Base-by-base conservation (phyloP, 1,140 invertebrate genomes). In the Drosophila dunni region DNA sequence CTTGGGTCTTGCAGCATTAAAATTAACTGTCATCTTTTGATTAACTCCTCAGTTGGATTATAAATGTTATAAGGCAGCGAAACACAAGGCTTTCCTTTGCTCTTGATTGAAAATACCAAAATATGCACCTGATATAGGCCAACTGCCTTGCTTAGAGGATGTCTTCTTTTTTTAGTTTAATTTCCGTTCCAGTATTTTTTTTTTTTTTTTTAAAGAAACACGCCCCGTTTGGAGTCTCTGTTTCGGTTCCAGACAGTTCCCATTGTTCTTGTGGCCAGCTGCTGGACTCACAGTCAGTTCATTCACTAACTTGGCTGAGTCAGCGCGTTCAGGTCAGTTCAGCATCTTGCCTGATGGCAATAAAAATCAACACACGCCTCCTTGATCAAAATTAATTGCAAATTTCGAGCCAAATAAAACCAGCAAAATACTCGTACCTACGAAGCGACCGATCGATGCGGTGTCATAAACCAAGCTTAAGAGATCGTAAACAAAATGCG, bases 401-500 rank as follows among this genome's bases (percentile, higher is more conserved):
- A 86, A 86, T 82, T 88, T 76, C 46, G 62, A 34, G 72, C 46
- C 61, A 64, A 69, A 67, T 45, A 78, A 57, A 78, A 69, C 50
- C 69, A 51, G 33, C 79, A 66, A 51, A 70, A 62, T 46, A n/a
- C n/a, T n/a, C n/a, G n/a, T n/a, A 29, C 6, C 24, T 0, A 29
- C 33, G 4, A 76, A 75, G 46, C 81, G 81, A 86, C 88, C 76
- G 79, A 86, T 86, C 76, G 79, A 76, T 63, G 53, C 79, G 68
- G 68, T 50, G 79, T 83, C 82, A 86, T 86, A 86, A 88, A 82
- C 75, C 83, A 88, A 73, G 79, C 79, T 88, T 74, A 77, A 83
- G 46, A 79, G 75, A 82, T 83, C 83, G 72, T 83, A 86, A 86
- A 88, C 82, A 88, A 75, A 63, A 50, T 48, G 42, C 11, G 13